These are phyloP conservation scores for Petrocephalus microphthalmus DNA, from an alignment of 2,113 vertebrate species.

Conservation along the genomic window DNA sequence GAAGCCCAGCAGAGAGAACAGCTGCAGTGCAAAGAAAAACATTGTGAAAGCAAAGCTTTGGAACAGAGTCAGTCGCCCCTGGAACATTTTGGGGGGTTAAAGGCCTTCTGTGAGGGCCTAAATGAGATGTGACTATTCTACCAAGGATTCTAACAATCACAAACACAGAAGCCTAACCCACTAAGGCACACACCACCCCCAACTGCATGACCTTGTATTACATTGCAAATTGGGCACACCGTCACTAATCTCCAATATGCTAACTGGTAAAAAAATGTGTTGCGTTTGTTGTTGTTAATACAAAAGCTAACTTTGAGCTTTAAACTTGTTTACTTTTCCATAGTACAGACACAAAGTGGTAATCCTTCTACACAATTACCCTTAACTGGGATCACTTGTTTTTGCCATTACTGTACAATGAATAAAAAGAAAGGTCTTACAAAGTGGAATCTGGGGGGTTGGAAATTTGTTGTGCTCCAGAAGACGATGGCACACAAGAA, in stretches of 20 bases:
- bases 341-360: not conserved
- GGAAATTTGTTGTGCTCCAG: conserved; percentile 71
- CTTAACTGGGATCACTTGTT: not conserved
- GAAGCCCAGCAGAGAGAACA: conserved; percentile 87
- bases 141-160: not conserved
- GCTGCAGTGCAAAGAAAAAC: conserved; percentile 47
- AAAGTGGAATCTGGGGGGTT: conserved; percentile 73
- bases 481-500: conserved; percentile 68
- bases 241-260: not conserved
- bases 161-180: not conserved
- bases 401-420: not conserved
- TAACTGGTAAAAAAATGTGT: not conserved
- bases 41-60: not conserved
- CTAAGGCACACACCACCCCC: not conserved
- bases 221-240: not conserved
- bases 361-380: not conserved
- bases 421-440: conserved; percentile 58
- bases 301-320: not conserved
- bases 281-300: not conserved
- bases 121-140: not conserved
- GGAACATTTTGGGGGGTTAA: not conserved
- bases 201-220: not conserved
- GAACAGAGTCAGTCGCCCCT: not conserved
- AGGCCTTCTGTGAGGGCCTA: not conserved
- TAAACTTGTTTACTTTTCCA: not conserved